Conservation (phyloP, 2,888 invertebrate species). For the Sinelater perroti region DNA sequence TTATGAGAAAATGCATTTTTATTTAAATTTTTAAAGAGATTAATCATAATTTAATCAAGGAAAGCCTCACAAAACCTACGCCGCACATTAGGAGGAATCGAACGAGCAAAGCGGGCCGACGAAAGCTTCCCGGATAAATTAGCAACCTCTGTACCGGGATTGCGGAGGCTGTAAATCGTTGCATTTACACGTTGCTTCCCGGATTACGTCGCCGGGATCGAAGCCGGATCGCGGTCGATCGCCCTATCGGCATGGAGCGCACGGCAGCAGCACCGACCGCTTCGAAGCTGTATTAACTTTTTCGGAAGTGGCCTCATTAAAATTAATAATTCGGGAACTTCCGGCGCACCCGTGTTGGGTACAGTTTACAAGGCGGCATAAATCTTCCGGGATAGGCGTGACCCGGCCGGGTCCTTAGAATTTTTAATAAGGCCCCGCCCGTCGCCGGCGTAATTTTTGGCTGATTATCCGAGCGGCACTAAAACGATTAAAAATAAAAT, state of each 20-base stretch:
- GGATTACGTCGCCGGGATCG: conserved; percentile 27
- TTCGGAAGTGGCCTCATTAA: conserved; percentile 27
- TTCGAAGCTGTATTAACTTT: conserved; percentile 27
- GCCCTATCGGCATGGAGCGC: too few species aligned
- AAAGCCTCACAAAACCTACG: too few species aligned
- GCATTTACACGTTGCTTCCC: conserved; percentile 33
- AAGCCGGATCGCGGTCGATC: conserved; percentile 20
- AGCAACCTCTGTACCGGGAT: conserved; percentile 35
- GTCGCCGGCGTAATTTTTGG: not conserved
- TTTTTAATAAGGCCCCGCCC: conserved; percentile 2
- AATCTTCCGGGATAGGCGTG: conserved; percentile 5
- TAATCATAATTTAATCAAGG: too few species aligned
- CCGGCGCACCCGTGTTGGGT: conserved; percentile 10
- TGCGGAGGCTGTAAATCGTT: conserved; percentile 34
- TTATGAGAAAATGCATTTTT: too few species aligned
- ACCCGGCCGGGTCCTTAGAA: not conserved
- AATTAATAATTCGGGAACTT: conserved; percentile 33
- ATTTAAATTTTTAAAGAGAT: too few species aligned
- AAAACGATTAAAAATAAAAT: too few species aligned
- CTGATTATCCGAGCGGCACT: not conserved
- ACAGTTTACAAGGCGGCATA: conserved; percentile 17
- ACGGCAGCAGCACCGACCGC: too few species aligned
- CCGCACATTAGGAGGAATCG: too few species aligned
- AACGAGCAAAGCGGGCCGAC: conserved; percentile 25
- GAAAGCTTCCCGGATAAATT: conserved; percentile 39